phyloP scores from a whole-genome alignment of 2,888 invertebrate species.

The Allacma fusca region DNA sequence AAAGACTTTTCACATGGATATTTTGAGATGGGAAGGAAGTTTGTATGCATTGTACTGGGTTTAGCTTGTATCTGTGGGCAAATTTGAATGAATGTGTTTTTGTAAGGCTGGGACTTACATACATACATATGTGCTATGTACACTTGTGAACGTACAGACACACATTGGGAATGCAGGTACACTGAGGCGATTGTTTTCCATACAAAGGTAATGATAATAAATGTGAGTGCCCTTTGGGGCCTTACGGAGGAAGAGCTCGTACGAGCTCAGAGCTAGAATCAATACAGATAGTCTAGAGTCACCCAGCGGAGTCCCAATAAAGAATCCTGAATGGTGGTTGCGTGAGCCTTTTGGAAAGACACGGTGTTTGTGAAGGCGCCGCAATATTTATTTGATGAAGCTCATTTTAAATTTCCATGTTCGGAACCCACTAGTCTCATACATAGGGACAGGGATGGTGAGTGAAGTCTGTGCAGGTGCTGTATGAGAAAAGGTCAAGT shows the following conservation, averaged over 20 bases:
- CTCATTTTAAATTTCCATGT: constrained; percentile 45
- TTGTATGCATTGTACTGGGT: too few species aligned
- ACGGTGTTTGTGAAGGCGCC: constrained; percentile 59
- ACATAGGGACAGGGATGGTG: background rate
- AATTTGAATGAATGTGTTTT: too few species aligned
- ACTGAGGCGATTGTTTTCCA: background rate
- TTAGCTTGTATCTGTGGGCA: too few species aligned
- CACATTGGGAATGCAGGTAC: background rate
- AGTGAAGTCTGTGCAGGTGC: background rate
- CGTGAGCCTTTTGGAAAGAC: constrained; percentile 55
- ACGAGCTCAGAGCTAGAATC: background rate
- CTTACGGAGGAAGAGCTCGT: background rate
- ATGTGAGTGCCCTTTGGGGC: background rate
- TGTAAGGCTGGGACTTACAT: too few species aligned
- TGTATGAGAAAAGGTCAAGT: constrained; percentile 3
- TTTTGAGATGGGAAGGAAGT: too few species aligned
- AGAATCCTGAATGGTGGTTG: constrained; percentile 58
- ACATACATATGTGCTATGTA: too few species aligned
- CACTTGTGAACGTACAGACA: too few species aligned
- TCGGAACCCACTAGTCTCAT: background rate
- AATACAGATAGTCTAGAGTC: background rate
- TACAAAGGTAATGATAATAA: background rate
- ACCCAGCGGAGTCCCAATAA: constrained; percentile 57
- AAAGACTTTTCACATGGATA: too few species aligned
- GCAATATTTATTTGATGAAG: constrained; percentile 60